A percentile compares a stretch with the other conserved stretches of the same genome.
phyloP scores from a whole-genome alignment of 2,797 vertebrate genomes.

The Heteromormyrus szaboi region DNA sequence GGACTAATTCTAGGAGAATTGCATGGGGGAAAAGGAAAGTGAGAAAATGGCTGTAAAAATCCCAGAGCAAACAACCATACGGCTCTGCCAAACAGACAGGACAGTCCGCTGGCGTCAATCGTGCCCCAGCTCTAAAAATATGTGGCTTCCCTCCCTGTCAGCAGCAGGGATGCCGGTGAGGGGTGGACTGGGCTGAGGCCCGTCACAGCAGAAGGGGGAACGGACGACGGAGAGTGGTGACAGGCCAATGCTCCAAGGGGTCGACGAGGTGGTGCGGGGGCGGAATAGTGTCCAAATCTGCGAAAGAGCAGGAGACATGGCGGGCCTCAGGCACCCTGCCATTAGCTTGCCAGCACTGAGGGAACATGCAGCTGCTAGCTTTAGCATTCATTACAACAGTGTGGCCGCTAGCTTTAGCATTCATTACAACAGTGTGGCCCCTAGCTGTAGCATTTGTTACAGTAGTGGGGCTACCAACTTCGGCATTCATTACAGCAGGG shows the following conservation, averaged over 20 bases:
- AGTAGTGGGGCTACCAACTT: neutral
- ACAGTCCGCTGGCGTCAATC: neutral
- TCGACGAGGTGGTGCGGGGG: conserved; percentile 2
- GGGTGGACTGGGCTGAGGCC: neutral
- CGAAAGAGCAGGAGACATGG: neutral
- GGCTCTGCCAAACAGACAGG: neutral
- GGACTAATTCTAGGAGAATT: conserved; percentile 5
- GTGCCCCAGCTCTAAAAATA: conserved; percentile 5
- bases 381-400: neutral
- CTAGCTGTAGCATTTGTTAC: neutral
- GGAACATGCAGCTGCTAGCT: conserved; percentile 3
- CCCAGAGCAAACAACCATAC: neutral
- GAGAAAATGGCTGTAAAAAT: conserved; percentile 6
- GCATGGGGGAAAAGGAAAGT: conserved; percentile 2
- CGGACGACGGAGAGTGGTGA: neutral
- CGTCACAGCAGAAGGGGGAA: conserved; percentile 1
- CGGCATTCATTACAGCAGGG: neutral
- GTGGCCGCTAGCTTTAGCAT: neutral
- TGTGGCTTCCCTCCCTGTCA: neutral
- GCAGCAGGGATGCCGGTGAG: neutral
- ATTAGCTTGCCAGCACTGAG: neutral
- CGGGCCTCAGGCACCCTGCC: neutral
- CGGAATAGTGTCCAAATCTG: neutral
- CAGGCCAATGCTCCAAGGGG: conserved; percentile 6
- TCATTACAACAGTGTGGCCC: neutral